Evolutionary conservation across 2,113 vertebrate genomes (phyloP).

Genomic region (Chionodraco myersi): DNA sequence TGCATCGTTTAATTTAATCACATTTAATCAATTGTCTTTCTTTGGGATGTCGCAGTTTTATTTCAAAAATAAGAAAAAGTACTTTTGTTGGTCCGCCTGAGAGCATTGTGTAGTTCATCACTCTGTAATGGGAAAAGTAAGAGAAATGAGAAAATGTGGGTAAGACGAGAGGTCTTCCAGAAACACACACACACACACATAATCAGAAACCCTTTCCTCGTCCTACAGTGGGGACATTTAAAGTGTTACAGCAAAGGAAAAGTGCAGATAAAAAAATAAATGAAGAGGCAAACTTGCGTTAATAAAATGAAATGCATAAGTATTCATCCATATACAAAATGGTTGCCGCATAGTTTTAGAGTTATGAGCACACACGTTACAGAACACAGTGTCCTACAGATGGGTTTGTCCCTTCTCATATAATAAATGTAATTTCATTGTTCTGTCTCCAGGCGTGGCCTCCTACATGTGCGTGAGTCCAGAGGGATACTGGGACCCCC

Average conservation of each 20-base stretch:
- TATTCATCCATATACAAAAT: no score
- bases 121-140: neutral
- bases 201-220: no score
- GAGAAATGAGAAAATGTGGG: neutral
- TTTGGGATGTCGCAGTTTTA: conserved; percentile 3
- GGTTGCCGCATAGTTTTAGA: no score
- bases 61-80: conserved; percentile 41
- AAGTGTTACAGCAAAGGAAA: no score
- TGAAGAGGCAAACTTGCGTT: no score
- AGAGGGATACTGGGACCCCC: conserved; percentile 92
- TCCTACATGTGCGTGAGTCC: conserved; percentile 89
- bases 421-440: neutral
- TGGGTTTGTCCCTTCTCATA: neutral
- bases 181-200: neutral
- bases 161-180: neutral
- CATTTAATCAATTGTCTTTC: conserved; percentile 31
- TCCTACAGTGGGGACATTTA: no score
- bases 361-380: neutral
- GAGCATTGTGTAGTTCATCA: conserved; percentile 5
- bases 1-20: conserved; percentile 60
- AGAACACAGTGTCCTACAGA: neutral
- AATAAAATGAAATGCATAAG: no score
- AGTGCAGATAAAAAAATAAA: no score
- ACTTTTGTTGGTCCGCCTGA: neutral
- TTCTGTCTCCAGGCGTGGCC: conserved; percentile 86